A percentile compares a stretch with the other conserved stretches of the same genome.
phyloP scores from a whole-genome alignment of 1,140 invertebrate species.

The Leptinotarsa defecta region DNA sequence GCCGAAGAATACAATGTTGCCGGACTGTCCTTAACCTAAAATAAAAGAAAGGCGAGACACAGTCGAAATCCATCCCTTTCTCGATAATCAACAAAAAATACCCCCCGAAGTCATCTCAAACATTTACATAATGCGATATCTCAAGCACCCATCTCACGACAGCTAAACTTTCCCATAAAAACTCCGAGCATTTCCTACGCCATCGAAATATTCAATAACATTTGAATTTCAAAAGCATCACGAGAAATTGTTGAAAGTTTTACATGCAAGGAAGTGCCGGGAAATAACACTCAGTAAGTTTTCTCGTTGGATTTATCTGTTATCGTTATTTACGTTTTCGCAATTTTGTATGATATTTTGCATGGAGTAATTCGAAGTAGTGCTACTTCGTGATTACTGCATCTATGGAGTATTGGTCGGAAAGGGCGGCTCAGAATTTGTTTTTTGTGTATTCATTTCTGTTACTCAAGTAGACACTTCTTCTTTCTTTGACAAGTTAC shows the following conservation, averaged over 20 bases:
- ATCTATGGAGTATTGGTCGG: no score
- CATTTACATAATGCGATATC: neutral
- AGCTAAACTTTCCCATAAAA: neutral
- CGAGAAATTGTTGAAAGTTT: neutral
- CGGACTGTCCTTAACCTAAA: no score
- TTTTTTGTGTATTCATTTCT: no score
- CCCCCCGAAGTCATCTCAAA: neutral
- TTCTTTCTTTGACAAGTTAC: no score
- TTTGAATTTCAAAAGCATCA: conserved; percentile 2
- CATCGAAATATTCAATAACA: conserved; percentile 1
- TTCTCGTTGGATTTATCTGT: neutral
- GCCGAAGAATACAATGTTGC: no score
- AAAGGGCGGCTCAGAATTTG: no score
- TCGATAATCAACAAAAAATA: neutral
- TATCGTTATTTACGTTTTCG: neutral
- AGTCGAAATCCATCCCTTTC: neutral
- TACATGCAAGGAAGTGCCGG: neutral
- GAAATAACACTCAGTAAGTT: neutral
- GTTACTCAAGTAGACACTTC: no score
- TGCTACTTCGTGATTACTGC: neutral
- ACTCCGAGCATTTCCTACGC: neutral
- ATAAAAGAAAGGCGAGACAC: no score
- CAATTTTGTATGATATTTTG: neutral
- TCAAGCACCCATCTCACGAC: neutral
- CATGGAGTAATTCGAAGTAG: neutral